Base-by-base conservation (phyloP, 2,888 invertebrate genomes). In the Acanthosepion esculentum region DNA sequence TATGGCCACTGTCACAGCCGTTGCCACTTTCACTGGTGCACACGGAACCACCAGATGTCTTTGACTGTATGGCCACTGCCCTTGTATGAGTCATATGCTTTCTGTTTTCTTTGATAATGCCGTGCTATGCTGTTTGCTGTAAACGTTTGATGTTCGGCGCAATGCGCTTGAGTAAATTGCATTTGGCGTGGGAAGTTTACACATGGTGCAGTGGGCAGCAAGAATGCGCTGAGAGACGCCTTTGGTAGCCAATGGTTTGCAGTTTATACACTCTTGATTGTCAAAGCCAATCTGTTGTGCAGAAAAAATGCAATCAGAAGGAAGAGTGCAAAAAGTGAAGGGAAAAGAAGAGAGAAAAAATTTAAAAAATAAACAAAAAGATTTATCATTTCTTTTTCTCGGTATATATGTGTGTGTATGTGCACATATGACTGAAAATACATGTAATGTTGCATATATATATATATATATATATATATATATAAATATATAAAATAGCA, bases 11-110 rank as follows among this genome's bases (percentile, higher is more conserved):
- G 78, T 78, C n/a, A n/a, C n/a, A 78, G 78, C 78, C 78, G 33
- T 78, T 78, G 78, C 78, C 78, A 78, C 78, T 78, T 78, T 18
- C n/a, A n/a, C 6, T 78, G 78, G 78, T 78, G 78, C n/a, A 33
- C 33, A 78, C 78, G n/a, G 78, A 78, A 78, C n/a, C n/a, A n/a
- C 78, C 78, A 78, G 78, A 78, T 78, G 78, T 78, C 78, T 78
- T 78, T 78, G 78, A 78, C n/a, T 78, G 78, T 33, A 78, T 15
- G 78, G 33, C 78, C 78, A 78, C n/a, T n/a, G n/a, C n/a, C 78
- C 78, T 18, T n/a, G n/a, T 15, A 78, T 78, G n/a, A 33, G 33
- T 78, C n/a, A 78, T 78, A 78, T 78, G n/a, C 78, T 78, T 78
- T 78, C n/a, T 33, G 12, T 18, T 78, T 78, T 78, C 15, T 33